Evolutionary conservation across 2,888 invertebrate genomes (phyloP), one percentile per base, ranked within the genome.

Genomic region (Caenorhabditis sp.): DNA sequence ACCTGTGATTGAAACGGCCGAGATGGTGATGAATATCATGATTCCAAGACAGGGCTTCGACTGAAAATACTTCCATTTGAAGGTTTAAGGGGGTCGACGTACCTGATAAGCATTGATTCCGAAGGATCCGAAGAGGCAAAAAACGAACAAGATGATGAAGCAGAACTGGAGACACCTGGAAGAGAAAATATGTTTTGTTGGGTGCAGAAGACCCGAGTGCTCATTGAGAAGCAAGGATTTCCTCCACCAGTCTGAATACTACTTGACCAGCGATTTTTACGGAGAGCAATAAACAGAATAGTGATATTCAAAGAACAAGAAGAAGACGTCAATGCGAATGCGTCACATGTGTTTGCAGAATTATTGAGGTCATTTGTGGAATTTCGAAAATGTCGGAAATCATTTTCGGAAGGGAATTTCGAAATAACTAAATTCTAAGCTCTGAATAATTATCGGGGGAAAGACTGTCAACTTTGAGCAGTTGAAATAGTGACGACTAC

Each of bases 51-150:
- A 77, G 41, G 84, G 84, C 68, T 84, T 84, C 66, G 84, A 84
- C 84, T 84, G 80, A 69, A 83, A 63, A 41, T 41, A 63, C 8
- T 41, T 19, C 44, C 16, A 22, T 22, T 49, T 51, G 35, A 22
- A 19, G 28, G 26, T 26, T 54, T 12, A 5, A 24, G 14, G 26
- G 8, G 38, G 14, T 28, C 22, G 49, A 35, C 35, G 38, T 68
- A 88, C 89, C 89, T 90, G 84, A 66, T 90, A 90, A 0, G 90
- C 84, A 76, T 88, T 88, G 31, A 76, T 66, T 35, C 85, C 85
- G 66, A 89, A 86, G 7, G 85, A 80, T 8, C 82, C 76, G 31
- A 87, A 31, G 28, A 90, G 22, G 47, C 87, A 89, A 66, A 89
- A 79, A 6, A 85, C 22, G 51, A 85, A 64, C 2, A 90, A 76